Percentiles rank a stretch among this genome's conserved stretches.
These are phyloP conservation scores for Schrankia costaestrigalis DNA, from an alignment of 2,888 invertebrate species.

Conservation along the genomic window DNA sequence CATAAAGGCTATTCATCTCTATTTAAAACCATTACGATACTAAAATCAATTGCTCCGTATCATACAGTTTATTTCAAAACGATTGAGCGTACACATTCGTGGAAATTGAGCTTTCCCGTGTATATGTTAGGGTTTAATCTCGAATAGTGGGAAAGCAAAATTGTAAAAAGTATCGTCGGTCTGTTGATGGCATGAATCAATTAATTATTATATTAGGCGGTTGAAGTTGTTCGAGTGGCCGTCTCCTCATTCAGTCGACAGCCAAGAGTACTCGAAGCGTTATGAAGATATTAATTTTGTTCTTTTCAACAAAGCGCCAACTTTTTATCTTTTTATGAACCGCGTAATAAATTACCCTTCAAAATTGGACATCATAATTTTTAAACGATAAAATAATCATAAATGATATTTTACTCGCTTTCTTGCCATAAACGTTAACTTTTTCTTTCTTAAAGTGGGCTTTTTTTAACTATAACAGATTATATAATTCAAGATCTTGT, in stretches of 20 bases:
- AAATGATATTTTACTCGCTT: no score
- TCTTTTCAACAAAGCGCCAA: conserved; percentile 12
- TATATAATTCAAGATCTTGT: no score
- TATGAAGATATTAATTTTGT: conserved; percentile 28
- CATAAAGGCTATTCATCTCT: conserved; percentile 36
- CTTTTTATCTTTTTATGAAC: background rate
- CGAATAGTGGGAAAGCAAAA: conserved; percentile 2
- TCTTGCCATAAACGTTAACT: no score
- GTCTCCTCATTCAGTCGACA: conserved; percentile 12
- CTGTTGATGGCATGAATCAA: conserved; percentile 48
- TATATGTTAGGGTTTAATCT: conserved; percentile 20
- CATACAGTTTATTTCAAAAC: conserved; percentile 28
- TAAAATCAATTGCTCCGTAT: conserved; percentile 46
- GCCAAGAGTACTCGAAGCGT: conserved; percentile 17
- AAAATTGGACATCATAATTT: no score
- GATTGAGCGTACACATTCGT: conserved; percentile 11
- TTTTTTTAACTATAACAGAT: no score
- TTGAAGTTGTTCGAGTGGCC: conserved; percentile 36
- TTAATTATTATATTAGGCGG: conserved; percentile 61
- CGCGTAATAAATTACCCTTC: no score
- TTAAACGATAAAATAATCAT: no score
- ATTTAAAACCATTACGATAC: conserved; percentile 45
- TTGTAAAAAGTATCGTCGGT: conserved; percentile 24
- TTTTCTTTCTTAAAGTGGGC: no score
- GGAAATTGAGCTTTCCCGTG: conserved; percentile 21